phyloP scores from a whole-genome alignment of 2,113 vertebrate genomes.

The Ceyx cyanopectus region DNA sequence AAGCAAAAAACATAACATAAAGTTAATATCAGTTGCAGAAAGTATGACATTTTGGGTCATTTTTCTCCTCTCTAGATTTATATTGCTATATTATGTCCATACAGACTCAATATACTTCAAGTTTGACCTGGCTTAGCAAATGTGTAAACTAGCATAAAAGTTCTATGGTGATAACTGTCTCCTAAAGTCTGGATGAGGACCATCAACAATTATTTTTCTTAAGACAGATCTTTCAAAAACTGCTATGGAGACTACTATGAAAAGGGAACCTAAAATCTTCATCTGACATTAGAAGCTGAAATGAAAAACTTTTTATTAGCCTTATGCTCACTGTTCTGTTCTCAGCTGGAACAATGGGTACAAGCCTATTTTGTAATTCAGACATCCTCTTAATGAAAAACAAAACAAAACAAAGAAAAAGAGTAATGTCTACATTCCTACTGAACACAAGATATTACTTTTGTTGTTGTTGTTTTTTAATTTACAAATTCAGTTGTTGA shows the following conservation, averaged over 20 bases:
- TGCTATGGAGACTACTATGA: not conserved
- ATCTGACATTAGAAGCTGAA: not conserved
- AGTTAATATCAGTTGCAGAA: not conserved
- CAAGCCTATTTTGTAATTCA: not conserved
- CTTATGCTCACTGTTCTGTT: not conserved
- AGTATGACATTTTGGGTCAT: not conserved
- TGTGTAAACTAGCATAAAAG: not conserved
- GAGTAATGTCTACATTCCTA: not conserved
- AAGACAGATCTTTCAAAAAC: not conserved
- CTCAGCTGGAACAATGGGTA: not conserved
- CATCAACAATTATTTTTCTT: not conserved
- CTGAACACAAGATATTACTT: no score
- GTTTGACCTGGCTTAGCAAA: not conserved
- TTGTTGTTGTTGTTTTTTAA: not conserved
- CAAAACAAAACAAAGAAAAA: no score
- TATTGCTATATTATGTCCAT: not conserved
- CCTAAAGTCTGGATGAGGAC: not conserved
- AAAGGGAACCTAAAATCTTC: not conserved
- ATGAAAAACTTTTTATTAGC: not conserved
- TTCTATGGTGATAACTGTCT: not conserved
- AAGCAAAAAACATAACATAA: not conserved
- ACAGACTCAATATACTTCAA: not conserved
- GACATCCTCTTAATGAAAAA: not conserved
- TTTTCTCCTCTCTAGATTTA: not conserved
- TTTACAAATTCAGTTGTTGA: not conserved